Evolutionary conservation across 2,888 invertebrate species (phyloP), one percentile per base, ranked within the genome.

Genomic region (Pristionchus mayeri): DNA sequence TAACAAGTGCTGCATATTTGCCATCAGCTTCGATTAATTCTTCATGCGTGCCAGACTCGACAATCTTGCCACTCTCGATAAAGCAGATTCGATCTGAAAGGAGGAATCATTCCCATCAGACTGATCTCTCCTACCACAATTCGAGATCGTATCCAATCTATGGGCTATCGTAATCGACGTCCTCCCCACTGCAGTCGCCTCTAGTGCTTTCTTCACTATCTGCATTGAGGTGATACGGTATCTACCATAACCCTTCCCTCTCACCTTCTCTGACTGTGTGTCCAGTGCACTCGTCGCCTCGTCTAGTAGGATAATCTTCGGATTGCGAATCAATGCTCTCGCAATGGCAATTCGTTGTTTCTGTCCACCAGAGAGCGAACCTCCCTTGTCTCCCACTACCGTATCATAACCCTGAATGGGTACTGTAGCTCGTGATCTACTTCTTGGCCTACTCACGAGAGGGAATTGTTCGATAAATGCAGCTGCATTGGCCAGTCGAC

Each of bases 401-500:
- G 82, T 82, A 50, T 60, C 60, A 50, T 82, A 82, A 18, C 82
- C 82, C 82, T 82, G 82, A 27, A 40, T n/a, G 24, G 18, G 50
- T 80, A 80, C 27, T 24, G 34, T 48, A 75, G 52, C 9, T 79
- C 34, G 21, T 63, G 2, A 50, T 27, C 30, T 16, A 7, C 9
- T 2, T 21, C 7, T 21, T 2, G 11, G 7, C 54, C 0, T 27
- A 85, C 85, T 34, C 16, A n/a, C n/a, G n/a, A n/a, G n/a, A 11
- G 93, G 93, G 21, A 93, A 88, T 21, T 90, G 87, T 79, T 86
- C 87, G 76, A 93, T 93, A 87, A 93, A 93, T 87, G 92, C 89
- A 78, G 93, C 91, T 54, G 93, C 93, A 87, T 93, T 93, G 0
- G 93, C 93, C 85, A 91, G 88, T 78, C 87, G 90, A 27, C 93